Base-by-base conservation (phyloP, 2,113 vertebrate genomes). In the Climacteris rufus region DNA sequence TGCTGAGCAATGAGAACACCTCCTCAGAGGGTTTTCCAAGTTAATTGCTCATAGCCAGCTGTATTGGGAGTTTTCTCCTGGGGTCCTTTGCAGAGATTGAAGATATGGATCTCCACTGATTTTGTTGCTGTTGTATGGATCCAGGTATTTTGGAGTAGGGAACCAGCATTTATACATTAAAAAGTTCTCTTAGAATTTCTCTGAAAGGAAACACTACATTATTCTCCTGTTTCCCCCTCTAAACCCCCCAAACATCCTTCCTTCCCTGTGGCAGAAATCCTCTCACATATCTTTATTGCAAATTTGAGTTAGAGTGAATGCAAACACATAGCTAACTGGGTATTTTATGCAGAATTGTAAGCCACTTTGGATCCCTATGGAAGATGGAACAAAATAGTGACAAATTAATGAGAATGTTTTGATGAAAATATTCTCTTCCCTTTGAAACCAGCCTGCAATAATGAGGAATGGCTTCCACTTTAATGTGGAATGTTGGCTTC, bases 171-270 rank as follows among this genome's bases (percentile, higher is more conserved):
- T 12, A 2, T 17, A 4, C 30, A 4, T 21, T 45, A 37, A 42
- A 64, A 47, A 4, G 2, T 2, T 15, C 5, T 17, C 49, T 40
- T 15, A 15, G 53, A 74, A 60, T 61, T 72, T 49, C 21, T 61
- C 23, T 47, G 37, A 9, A 61, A 49, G 16, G 20, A 65, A 61
- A 3, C 2, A 9, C 15, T n/a, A 7, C 0, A 0, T 15, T 16
- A 25, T 47, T 56, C 24, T n/a, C 9, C 2, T 3, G 2, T 8
- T 19, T 31, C 52, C 3, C 14, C 22, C 2, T 30, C 28, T 59
- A 64, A 57, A 5, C 28, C 44, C 9, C 39, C 5, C 4, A 11
- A 72, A 45, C n/a, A 33, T 5, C 3, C 3, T 28, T 4, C 1
- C 6, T 4, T 76, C 7, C 11, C 8, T 17, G 2, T 39, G 39